Evolutionary conservation across 2,113 vertebrate species (phyloP).

Genomic region (Chaetorhynchus papuensis): DNA sequence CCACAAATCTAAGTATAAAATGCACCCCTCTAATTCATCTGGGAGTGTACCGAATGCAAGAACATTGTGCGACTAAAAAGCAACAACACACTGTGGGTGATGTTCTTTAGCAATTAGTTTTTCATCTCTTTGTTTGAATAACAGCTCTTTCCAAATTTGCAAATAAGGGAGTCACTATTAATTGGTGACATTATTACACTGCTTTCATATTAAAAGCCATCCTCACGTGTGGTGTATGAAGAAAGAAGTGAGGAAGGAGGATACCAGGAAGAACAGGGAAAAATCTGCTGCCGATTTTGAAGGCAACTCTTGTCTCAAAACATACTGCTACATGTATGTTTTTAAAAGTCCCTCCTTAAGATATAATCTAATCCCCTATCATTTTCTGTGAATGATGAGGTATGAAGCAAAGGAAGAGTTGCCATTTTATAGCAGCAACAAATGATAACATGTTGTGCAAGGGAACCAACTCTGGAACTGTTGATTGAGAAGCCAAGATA

Average conservation of each 20-base stretch:
- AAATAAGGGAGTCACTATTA: neutral
- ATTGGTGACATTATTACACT: neutral
- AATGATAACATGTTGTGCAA: neutral
- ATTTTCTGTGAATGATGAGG: neutral
- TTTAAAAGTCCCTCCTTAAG: neutral
- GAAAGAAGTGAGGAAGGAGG: neutral
- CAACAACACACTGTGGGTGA: neutral
- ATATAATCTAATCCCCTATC: neutral
- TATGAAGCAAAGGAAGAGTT: neutral
- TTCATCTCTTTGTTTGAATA: neutral
- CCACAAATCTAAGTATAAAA: conserved; percentile 45
- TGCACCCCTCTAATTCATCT: conserved; percentile 14
- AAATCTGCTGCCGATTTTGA: neutral
- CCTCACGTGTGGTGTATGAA: neutral
- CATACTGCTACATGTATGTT: neutral
- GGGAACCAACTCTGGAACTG: neutral
- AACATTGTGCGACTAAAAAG: neutral
- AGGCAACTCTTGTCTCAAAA: neutral
- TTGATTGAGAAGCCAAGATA: neutral
- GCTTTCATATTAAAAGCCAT: neutral
- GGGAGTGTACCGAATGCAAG: neutral
- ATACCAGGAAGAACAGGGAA: neutral
- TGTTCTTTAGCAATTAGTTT: neutral
- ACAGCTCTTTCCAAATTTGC: neutral
- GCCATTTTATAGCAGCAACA: neutral